Evolutionary conservation across 2,888 invertebrate genomes (phyloP).

Genomic region (Itoplectis maculator): DNA sequence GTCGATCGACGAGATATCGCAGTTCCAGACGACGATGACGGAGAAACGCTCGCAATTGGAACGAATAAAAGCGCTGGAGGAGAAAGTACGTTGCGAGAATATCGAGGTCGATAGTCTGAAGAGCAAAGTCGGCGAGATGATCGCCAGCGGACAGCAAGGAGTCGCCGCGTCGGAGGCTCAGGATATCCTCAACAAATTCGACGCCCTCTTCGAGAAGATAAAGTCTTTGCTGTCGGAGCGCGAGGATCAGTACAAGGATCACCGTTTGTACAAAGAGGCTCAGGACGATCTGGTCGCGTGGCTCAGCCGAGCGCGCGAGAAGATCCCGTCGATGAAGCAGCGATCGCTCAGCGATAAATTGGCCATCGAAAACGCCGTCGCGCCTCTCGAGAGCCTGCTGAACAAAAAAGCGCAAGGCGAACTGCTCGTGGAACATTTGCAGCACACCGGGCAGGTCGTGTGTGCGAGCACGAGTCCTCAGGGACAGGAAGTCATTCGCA

Average conservation of each 20-base stretch:
- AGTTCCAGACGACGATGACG: slow-evolving; percentile 92
- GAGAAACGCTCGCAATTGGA: slow-evolving; percentile 95
- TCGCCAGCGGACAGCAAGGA: slow-evolving; percentile 93
- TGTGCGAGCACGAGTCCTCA: slow-evolving; percentile 92
- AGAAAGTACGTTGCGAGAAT: slow-evolving; percentile 95
- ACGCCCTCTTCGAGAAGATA: slow-evolving; percentile 90
- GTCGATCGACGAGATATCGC: slow-evolving; percentile 90
- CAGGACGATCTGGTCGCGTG: slow-evolving; percentile 95
- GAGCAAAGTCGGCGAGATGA: slow-evolving; percentile 93
- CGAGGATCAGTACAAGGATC: slow-evolving; percentile 95
- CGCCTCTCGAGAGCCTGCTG: slow-evolving; percentile 93
- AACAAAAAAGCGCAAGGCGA: slow-evolving; percentile 97
- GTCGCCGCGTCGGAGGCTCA: slow-evolving; percentile 94
- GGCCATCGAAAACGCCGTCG: slow-evolving; percentile 94
- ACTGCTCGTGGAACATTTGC: slow-evolving; percentile 93
- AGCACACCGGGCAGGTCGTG: slow-evolving; percentile 95
- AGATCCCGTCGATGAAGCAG: slow-evolving; percentile 94
- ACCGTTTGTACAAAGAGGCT: slow-evolving; percentile 95
- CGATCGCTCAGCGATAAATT: slow-evolving; percentile 94
- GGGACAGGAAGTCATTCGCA: slow-evolving; percentile 92
- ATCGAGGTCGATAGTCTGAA: slow-evolving; percentile 95
- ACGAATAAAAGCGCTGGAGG: slow-evolving; percentile 93
- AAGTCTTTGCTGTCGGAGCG: slow-evolving; percentile 90
- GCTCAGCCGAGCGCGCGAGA: slow-evolving; percentile 94
- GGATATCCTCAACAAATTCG: slow-evolving; percentile 93